Evolutionary conservation across 2,888 invertebrate genomes (phyloP), one percentile per base, ranked within the genome.

Genomic region (Alcis repandata): DNA sequence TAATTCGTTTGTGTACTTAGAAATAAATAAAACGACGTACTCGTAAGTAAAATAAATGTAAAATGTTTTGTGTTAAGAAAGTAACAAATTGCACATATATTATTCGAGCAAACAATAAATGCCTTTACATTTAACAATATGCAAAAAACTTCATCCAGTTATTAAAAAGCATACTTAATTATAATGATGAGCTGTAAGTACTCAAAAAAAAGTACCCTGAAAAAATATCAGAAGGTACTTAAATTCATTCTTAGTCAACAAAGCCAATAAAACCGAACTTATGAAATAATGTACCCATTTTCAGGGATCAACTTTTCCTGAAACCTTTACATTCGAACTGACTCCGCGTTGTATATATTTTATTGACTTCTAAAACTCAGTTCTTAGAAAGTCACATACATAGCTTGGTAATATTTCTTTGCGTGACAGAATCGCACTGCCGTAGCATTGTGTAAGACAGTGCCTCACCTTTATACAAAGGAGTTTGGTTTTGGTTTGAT

Each of bases 361-460:
- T 63, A 63, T 63, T 53, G 63, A 58, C 58, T 63, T 63, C 63
- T 63, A 59, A 63, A 63, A 53, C 63, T 59, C 58, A 53, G 63
- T 59, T 64, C 43, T 46, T 49, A 48, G 59, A 64, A 64, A 64
- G 59, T 64, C 63, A 54, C 63, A 63, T 59, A 63, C 58, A 64
- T 48, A 59, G 53, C 54, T 53, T 43, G 63, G 63, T 64, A 64
- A 64, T 64, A 64, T 64, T 64, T 64, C 59, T 64, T 59, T 48
- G 59, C 63, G 63, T 54, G 63, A 64, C 59, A 64, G 58, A 64
- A 59, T 54, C 52, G 48, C 53, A 59, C 46, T 53, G 46, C 32
- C 10, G 27, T 32, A 52, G 27, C 17, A 19, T 20, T 53, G 41
- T 46, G 40, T 1, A 17, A 20, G 13, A n/a, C 63, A 63, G 57